Evolutionary conservation across 2,888 invertebrate genomes (phyloP).

Genomic region (Nebria salina): DNA sequence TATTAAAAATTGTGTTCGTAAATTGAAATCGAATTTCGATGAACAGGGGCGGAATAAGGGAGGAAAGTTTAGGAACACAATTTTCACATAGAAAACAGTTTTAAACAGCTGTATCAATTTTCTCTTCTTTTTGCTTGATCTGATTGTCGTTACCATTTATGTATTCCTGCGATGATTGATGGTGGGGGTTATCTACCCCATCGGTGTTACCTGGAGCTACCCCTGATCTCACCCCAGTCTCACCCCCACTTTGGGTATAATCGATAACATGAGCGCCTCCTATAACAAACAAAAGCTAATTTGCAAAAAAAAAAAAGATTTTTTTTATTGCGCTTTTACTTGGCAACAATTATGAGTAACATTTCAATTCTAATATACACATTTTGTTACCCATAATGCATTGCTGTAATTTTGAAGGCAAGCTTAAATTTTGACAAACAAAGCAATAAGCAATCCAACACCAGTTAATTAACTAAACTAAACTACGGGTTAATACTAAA

Average conservation of each 20-base stretch:
- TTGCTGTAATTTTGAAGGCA: conserved; percentile 32
- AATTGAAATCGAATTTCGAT: not conserved
- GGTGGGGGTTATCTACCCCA: conserved; percentile 64
- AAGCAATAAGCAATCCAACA: conserved; percentile 33
- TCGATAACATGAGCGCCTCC: conserved; percentile 64
- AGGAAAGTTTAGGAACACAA: not conserved
- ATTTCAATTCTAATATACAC: not conserved
- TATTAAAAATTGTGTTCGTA: not conserved
- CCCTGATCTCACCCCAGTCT: conserved; percentile 54
- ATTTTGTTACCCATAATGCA: not conserved
- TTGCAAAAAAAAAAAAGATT: conserved; percentile 15
- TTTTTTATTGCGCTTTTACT: not conserved
- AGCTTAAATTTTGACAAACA: conserved; percentile 16
- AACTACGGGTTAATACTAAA: conserved; percentile 27
- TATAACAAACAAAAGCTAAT: conserved; percentile 61
- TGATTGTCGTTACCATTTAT: conserved; percentile 67
- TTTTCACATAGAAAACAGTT: not conserved
- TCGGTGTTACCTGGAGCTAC: conserved; percentile 55
- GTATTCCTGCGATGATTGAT: conserved; percentile 68
- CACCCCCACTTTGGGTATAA: conserved; percentile 57
- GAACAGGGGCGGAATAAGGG: not conserved
- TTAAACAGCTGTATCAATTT: conserved; percentile 71
- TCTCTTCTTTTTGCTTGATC: conserved; percentile 67
- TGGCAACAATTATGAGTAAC: not conserved
- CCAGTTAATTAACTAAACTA: conserved; percentile 26